Base-by-base conservation (phyloP, 2,113 vertebrate genomes). In the Chaetura pelagica region DNA sequence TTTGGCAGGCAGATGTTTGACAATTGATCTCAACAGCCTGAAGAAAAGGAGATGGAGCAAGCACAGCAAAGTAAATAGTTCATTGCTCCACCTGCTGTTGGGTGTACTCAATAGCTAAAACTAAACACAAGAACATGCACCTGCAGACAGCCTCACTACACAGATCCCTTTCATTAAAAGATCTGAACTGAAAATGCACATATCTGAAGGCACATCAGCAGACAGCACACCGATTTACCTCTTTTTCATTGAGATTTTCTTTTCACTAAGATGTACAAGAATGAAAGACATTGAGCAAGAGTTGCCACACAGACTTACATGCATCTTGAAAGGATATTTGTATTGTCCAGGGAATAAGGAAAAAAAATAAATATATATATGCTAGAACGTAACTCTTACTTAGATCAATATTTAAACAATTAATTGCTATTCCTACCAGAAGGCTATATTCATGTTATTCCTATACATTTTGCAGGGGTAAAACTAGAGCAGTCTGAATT, bases 41-140 rank as follows among this genome's bases (percentile, higher is more conserved):
- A 85, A 87, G 79, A 73, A 83, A 82, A 82, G 49, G 46, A 91
- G 35, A 90, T 26, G 34, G 48, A 95, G 29, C 44, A 63, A 89
- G 23, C 44, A 35, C 44, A 54, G 40, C 0, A 1, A 71, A 42
- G 61, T 34, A 89, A 89, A 90, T 12, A 89, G 85, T 89, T 89
- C 80, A 54, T 49, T 96, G 88, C 90, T 97, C 96, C 96, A 96
- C 81, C 93, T 96, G 88, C 92, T 93, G 88, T 86, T 62, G 85
- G 54, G 86, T 19, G 0, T 32, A 71, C 20, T 38, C 61, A 35
- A 12, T 23, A 10, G 3, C 26, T 69, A 55, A 62, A 4, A 19
- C 21, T 69, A n/a, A 88, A 68, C 30, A 67, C 52, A 78, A 88
- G 81, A 58, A 6, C 21, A 46, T 1, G 58, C 9, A 51, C 66